phyloP scores from a whole-genome alignment of 1,140 invertebrate genomes.

The Thaumatotibia leucotreta region DNA sequence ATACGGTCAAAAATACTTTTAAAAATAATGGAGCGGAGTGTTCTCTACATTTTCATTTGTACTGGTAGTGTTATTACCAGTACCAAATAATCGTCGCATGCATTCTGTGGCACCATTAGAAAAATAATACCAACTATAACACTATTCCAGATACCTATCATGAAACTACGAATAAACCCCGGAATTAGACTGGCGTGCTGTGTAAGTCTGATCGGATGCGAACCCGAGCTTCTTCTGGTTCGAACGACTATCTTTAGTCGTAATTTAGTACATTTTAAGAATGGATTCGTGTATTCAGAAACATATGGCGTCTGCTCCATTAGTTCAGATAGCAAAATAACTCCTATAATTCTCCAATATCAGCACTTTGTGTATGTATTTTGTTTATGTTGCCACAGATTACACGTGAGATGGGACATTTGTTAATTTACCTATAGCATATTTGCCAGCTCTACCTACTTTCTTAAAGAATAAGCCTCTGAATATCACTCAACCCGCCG shows the following conservation, averaged over 20 bases:
- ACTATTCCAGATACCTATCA: too few relatives aligned
- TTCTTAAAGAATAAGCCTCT: constrained; percentile 23
- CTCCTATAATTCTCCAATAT: too few relatives aligned
- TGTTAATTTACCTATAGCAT: neutral
- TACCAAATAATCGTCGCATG: neutral
- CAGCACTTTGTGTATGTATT: constrained; percentile 9
- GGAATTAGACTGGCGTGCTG: too few relatives aligned
- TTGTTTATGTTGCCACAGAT: neutral
- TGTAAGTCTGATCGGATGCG: too few relatives aligned
- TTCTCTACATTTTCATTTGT: neutral
- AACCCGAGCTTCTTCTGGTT: too few relatives aligned
- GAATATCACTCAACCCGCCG: constrained; percentile 21
- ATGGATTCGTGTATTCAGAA: too few relatives aligned
- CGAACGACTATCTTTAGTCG: too few relatives aligned
- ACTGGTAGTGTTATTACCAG: neutral
- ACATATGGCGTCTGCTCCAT: too few relatives aligned
- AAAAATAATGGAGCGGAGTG: neutral
- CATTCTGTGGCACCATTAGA: neutral
- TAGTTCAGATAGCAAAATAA: too few relatives aligned
- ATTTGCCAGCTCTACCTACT: neutral
- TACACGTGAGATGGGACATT: neutral
- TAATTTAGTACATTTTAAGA: too few relatives aligned
- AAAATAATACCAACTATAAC: too few relatives aligned
- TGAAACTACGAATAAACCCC: too few relatives aligned
- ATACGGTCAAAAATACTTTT: neutral